Percentiles rank a stretch among this genome's conserved stretches.
These are phyloP conservation scores for Hipparchia sbordonii DNA, from an alignment of 2,888 invertebrate species.

Conservation along the genomic window DNA sequence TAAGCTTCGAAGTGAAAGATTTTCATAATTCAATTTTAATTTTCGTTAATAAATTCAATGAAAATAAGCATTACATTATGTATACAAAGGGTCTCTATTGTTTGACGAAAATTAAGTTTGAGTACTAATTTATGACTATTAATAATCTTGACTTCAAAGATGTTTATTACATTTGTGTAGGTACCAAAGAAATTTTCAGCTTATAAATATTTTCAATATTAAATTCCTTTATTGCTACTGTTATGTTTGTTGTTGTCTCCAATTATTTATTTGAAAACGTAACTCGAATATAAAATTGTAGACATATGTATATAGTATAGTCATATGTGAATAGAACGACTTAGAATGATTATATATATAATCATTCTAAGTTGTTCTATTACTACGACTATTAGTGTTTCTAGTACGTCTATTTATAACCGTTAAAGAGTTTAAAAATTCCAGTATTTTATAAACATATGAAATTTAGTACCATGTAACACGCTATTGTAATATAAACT, in stretches of 20 bases:
- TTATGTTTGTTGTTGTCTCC: no score
- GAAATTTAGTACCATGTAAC: slow-evolving; percentile 12
- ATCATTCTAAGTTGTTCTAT: no score
- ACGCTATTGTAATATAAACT: slow-evolving; percentile 22
- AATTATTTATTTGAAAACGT: no score
- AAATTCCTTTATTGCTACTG: no score
- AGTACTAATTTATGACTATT: not conserved
- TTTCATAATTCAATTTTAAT: not conserved
- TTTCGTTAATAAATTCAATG: not conserved
- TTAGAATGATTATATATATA: no score
- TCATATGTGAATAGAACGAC: no score
- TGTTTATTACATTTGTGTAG: no score
- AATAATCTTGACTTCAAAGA: no score
- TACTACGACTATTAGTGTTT: not conserved
- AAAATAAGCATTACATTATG: not conserved
- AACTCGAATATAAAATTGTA: no score
- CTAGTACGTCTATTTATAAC: slow-evolving; percentile 29
- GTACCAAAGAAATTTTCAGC: no score
- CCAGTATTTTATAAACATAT: slow-evolving; percentile 16
- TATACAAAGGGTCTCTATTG: not conserved
- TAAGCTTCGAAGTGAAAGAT: not conserved
- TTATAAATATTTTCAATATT: no score
- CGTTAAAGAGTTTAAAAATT: slow-evolving; percentile 15
- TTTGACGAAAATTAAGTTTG: not conserved
- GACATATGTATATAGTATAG: no score